Evolutionary conservation across 2,113 vertebrate species (phyloP).

Genomic region (Mesitornis unicolor): DNA sequence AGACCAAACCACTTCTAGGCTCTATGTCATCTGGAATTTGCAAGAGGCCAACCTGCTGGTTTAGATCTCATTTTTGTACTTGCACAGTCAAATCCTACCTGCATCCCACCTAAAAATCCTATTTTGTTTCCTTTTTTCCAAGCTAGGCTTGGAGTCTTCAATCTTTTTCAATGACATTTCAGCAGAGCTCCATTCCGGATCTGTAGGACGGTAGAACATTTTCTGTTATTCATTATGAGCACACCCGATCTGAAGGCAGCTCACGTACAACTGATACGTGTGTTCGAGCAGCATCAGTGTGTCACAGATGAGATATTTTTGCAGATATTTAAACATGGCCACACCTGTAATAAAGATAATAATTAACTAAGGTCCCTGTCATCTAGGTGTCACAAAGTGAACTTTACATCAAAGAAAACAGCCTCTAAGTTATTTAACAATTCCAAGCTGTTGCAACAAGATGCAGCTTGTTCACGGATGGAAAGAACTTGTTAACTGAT

Average conservation of each 20-base stretch:
- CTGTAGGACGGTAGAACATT: not conserved
- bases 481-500: not conserved
- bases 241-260: rapidly evolving
- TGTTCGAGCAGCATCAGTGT: not conserved
- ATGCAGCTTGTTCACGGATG: rapidly evolving
- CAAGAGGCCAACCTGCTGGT: not conserved
- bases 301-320: not conserved
- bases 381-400: not conserved
- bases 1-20: not conserved
- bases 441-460: not conserved
- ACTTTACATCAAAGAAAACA: not conserved
- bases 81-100: not conserved
- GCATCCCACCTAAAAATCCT: not conserved
- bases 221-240: not conserved
- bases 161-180: not conserved
- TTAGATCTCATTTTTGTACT: not conserved
- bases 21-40: not conserved
- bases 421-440: not conserved
- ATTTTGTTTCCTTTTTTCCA: not conserved
- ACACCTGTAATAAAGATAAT: not conserved
- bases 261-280: not conserved
- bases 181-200: not conserved
- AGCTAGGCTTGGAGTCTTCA: not conserved
- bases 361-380: not conserved
- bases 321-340: not conserved